These are phyloP conservation scores for Drosophila longiperda DNA, from an alignment of 2,888 invertebrate genomes.

Conservation along the genomic window DNA sequence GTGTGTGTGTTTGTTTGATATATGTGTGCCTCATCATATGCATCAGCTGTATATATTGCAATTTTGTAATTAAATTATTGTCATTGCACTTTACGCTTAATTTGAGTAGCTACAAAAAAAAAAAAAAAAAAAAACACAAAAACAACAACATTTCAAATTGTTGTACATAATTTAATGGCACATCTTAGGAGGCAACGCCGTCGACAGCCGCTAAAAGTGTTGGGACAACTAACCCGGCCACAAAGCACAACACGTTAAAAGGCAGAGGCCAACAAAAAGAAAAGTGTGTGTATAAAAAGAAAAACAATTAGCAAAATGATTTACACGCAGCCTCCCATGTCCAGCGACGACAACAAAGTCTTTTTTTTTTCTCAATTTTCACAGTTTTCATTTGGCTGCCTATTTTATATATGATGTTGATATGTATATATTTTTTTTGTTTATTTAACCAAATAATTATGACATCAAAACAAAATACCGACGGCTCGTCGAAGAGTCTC, in stretches of 20 bases:
- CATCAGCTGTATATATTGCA: slow-evolving; percentile 31
- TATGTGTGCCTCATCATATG: slow-evolving; percentile 9
- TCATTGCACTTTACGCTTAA: slow-evolving; percentile 70
- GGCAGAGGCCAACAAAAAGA: slow-evolving; percentile 26
- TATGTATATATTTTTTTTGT: slow-evolving; percentile 21
- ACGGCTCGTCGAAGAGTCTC: slow-evolving; percentile 55
- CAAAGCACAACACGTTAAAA: slow-evolving; percentile 43
- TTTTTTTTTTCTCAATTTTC: slow-evolving; percentile 50
- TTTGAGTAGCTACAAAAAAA: slow-evolving; percentile 44
- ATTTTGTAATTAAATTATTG: slow-evolving; percentile 75
- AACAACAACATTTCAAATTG: slow-evolving; percentile 31
- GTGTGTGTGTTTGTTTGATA: neutral
- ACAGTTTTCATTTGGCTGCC: slow-evolving; percentile 45
- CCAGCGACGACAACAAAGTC: slow-evolving; percentile 38
- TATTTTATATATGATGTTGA: neutral
- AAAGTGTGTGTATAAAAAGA: slow-evolving; percentile 54
- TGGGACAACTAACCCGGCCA: slow-evolving; percentile 18
- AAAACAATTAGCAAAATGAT: slow-evolving; percentile 78
- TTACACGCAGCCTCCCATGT: slow-evolving; percentile 78
- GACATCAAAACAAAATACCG: slow-evolving; percentile 77
- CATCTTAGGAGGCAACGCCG: slow-evolving; percentile 50
- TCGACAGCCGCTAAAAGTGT: slow-evolving; percentile 38
- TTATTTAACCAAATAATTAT: slow-evolving; percentile 77
- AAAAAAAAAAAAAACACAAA: slow-evolving; percentile 13
- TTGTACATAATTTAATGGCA: slow-evolving; percentile 75